These are phyloP conservation scores for Haemorhous mexicanus DNA, from an alignment of 2,113 vertebrate species.

Conservation along the genomic window DNA sequence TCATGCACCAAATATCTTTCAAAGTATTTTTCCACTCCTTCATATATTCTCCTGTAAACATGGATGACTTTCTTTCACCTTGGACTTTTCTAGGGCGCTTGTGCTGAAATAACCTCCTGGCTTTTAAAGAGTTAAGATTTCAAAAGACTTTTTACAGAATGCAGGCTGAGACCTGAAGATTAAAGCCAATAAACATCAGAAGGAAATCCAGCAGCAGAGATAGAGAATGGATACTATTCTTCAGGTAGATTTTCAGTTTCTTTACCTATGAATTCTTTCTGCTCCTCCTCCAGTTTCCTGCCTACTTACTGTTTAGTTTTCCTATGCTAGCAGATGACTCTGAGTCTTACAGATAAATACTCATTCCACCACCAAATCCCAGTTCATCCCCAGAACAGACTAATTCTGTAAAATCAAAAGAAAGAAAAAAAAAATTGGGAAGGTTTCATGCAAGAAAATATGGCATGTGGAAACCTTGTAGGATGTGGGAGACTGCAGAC, in stretches of 20 bases:
- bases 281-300: background rate
- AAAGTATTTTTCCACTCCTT: background rate
- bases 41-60: background rate
- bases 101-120: background rate
- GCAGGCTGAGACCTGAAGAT: background rate
- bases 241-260: background rate
- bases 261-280: background rate
- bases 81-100: background rate
- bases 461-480: background rate
- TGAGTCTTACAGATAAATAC: background rate
- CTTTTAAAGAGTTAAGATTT: background rate
- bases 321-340: background rate
- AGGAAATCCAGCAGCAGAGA: background rate
- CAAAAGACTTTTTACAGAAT: background rate
- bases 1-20: background rate
- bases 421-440: background rate
- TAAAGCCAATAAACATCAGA: background rate
- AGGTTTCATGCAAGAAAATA: background rate
- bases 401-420: background rate
- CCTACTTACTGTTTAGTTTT: background rate
- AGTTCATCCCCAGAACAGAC: background rate
- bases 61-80: background rate
- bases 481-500: background rate
- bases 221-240: background rate
- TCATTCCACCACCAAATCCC: background rate